These are phyloP conservation scores for Hydractinia echinata DNA, from an alignment of 30 jellyfish, hydroid and myxozoan genomes.

Conservation along the genomic window DNA sequence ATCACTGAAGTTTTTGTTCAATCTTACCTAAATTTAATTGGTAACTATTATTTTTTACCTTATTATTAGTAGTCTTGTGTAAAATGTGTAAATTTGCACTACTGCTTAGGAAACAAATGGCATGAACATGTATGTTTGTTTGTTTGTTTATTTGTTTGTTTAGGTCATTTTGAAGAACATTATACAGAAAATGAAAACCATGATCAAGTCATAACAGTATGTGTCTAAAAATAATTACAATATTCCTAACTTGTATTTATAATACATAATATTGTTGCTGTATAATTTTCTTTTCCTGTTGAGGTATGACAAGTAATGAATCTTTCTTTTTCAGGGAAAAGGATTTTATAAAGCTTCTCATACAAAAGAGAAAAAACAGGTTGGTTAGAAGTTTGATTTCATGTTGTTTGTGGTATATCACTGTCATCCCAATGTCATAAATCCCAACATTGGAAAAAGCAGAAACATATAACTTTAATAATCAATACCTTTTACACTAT, in stretches of 20 bases:
- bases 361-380: constrained; percentile 28
- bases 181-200: constrained; percentile 24
- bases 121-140: not conserved
- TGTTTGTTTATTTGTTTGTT: not conserved
- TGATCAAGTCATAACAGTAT: constrained; percentile 3
- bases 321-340: constrained; percentile 29
- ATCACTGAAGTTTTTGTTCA: constrained; percentile 69
- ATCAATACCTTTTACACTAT: no score
- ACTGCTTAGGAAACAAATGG: not conserved
- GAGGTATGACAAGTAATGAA: constrained; percentile 18
- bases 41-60: constrained; percentile 16
- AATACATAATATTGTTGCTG: no score
- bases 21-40: constrained; percentile 54
- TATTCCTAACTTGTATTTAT: not conserved
- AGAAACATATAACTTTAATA: no score
- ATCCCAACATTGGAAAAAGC: no score
- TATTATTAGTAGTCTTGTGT: not conserved
- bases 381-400: not conserved
- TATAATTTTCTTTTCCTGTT: no score
- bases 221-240: not conserved
- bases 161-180: constrained; percentile 43
- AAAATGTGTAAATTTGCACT: not conserved
- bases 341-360: constrained; percentile 31
- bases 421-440: no score
- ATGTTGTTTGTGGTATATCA: no score